These are phyloP conservation scores for Lepus timidus DNA, from an alignment of 2,113 vertebrate genomes.

Conservation along the genomic window DNA sequence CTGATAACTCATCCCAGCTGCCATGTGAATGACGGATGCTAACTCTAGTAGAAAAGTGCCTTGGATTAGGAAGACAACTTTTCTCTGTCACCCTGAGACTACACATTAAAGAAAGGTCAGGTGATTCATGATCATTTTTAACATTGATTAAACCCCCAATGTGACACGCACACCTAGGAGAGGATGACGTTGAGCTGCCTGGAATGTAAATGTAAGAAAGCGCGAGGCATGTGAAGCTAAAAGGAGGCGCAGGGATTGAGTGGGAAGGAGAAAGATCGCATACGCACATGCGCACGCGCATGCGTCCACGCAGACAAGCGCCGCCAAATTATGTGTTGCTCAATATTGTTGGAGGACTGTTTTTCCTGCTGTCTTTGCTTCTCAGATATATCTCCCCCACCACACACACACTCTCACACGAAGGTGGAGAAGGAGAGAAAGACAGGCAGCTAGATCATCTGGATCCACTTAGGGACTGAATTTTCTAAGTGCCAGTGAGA, in stretches of 20 bases:
- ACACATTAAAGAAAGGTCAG: not conserved
- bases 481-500: slow-evolving; percentile 80
- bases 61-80: slow-evolving; percentile 31
- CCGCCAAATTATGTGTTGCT: not conserved
- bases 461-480: slow-evolving; percentile 81
- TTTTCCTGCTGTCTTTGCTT: not conserved
- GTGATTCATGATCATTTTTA: not conserved
- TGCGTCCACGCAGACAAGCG: not conserved
- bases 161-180: not conserved
- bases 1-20: not conserved
- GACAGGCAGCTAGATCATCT: slow-evolving; percentile 64
- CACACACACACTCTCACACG: not conserved
- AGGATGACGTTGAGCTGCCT: not conserved
- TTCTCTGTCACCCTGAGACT: slow-evolving; percentile 31
- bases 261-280: not conserved
- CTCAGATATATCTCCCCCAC: not conserved
- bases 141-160: slow-evolving; percentile 10
- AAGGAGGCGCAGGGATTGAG: not conserved
- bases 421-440: not conserved
- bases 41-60: not conserved
- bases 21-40: not conserved
- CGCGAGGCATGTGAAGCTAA: not conserved
- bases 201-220: slow-evolving; percentile 18
- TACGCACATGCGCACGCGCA: not conserved
- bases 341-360: not conserved